Conservation (phyloP, 2,113 vertebrate genomes). For the Hippocampus abdominalis region DNA sequence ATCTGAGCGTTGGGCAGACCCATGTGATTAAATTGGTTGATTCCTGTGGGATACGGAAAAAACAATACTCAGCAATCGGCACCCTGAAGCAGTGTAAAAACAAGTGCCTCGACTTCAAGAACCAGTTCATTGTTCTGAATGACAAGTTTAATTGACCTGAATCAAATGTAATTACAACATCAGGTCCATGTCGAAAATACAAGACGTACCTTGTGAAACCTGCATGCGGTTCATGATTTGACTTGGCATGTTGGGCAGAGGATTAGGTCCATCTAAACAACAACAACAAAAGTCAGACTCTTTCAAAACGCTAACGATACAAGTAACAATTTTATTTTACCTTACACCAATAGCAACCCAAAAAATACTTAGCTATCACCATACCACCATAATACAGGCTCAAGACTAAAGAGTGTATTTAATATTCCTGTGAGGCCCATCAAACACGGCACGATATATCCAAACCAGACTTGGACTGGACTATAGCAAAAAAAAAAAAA, state of each 20-base stretch:
- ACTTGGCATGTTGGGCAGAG: constrained; percentile 87
- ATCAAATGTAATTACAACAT: not conserved
- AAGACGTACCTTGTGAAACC: constrained; percentile 83
- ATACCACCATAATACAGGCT: too few species aligned
- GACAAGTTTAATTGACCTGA: not conserved
- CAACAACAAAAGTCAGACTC: not conserved
- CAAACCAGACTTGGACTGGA: too few species aligned
- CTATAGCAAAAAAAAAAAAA: too few species aligned
- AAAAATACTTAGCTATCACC: too few species aligned
- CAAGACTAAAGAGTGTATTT: too few species aligned
- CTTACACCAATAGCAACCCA: not conserved
- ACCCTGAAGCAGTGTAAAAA: constrained; percentile 7
- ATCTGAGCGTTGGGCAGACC: constrained; percentile 89
- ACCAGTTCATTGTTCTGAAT: not conserved
- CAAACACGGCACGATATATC: too few species aligned
- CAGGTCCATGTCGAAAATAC: not conserved
- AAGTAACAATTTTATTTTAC: not conserved
- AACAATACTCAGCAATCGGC: constrained; percentile 4
- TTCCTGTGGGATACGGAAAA: constrained; percentile 68
- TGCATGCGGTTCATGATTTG: constrained; percentile 89
- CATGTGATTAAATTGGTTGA: constrained; percentile 93
- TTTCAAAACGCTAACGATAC: not conserved
- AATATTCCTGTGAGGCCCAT: too few species aligned
- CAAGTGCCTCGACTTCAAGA: not conserved
- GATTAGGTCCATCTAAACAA: constrained; percentile 85